Evolutionary conservation across 2,888 invertebrate species (phyloP), one percentile per base, ranked within the genome.

Genomic region (Cinara cedri): DNA sequence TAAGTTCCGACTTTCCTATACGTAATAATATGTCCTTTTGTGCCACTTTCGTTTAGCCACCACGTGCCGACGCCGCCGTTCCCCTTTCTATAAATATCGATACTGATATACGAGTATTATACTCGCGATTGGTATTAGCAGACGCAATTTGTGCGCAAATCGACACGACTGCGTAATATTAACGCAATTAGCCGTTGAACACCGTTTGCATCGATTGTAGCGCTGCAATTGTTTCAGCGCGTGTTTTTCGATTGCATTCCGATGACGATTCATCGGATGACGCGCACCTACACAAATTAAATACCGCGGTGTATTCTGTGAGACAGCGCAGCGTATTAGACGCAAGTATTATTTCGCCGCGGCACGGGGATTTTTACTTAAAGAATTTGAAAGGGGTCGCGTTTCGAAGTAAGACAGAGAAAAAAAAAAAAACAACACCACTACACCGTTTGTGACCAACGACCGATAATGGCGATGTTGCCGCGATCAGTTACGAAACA

Each of bases 1-100:
- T 49, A 78, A 78, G 57, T 60, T 60, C 60, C 78, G 70, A 70
- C 78, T 78, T 78, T 78, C 78, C 55, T 57, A 16, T 49, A 24
- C 19, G n/a, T 4, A 4, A 34, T 34, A 34, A 34, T 34, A 8
- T 78, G 60, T 46, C 70, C 60, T 70, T 49, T 78, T 78, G 78
- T 70, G 78, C 78, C 60, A 70, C 70, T 70, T 76, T 72, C 51
- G 10, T 62, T 0, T 14, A 49, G n/a, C 42, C n/a, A 16, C 19
- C 49, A n/a, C n/a, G n/a, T n/a, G n/a, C n/a, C n/a, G n/a, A n/a
- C n/a, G 49, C 14, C 26, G 21, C 13, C 42, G 24, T 65, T 44
- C 34, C 49, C 21, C 34, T 34, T 62, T 21, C 21, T 19, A 10
- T 3, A n/a, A n/a, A n/a, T n/a, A n/a, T n/a, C n/a, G n/a, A n/a